A percentile compares a stretch with the other conserved stretches of the same genome.
Conservation (phyloP, 1,140 invertebrate species). For the Leguminivora glycinivorella region DNA sequence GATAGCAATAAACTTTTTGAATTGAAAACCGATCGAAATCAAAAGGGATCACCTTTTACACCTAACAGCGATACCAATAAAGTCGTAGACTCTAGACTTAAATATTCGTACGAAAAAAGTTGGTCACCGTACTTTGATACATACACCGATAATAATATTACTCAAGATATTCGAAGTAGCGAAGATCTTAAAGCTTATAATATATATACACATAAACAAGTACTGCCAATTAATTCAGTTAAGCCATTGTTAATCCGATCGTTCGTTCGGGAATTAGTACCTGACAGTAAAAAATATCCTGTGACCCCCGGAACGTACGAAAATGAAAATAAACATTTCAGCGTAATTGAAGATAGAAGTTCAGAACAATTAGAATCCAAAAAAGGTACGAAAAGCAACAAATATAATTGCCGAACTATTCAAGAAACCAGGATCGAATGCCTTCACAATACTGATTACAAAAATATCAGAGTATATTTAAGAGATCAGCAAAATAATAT, state of each 20-base stretch:
- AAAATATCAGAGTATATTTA: neutral
- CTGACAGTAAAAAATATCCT: neutral
- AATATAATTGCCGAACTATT: neutral
- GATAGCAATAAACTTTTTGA: neutral
- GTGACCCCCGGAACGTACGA: neutral
- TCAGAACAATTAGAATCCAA: neutral
- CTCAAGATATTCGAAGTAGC: neutral
- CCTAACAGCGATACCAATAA: neutral
- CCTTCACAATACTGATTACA: neutral
- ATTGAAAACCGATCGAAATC: neutral
- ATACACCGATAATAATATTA: neutral
- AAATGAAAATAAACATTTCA: neutral
- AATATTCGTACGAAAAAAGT: neutral
- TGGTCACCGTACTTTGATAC: constrained; percentile 14
- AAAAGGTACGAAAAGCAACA: neutral
- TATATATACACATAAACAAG: too few species aligned
- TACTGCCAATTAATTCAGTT: neutral
- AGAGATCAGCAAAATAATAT: neutral
- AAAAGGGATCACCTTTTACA: neutral
- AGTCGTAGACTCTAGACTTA: neutral
- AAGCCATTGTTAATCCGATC: neutral
- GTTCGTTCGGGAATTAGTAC: neutral
- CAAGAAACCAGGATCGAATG: neutral
- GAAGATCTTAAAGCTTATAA: neutral
- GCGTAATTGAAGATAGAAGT: neutral